Base-by-base conservation (phyloP, 1,140 invertebrate genomes). In the Macrostomum lignano region DNA sequence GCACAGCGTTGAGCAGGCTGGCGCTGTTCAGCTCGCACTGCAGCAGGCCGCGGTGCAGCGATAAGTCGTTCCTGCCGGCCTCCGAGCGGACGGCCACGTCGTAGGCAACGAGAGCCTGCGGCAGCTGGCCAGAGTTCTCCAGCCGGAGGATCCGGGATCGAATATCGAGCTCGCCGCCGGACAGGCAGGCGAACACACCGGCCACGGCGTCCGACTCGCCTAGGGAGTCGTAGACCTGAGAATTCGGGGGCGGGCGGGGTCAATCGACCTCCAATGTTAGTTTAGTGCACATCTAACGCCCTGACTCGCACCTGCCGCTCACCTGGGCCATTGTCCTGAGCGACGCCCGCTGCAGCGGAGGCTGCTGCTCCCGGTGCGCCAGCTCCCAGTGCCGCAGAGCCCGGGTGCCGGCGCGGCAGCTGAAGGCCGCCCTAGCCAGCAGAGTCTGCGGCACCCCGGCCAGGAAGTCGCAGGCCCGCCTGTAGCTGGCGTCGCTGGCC, bases 141-240 rank as follows among this genome's bases (percentile, higher is more conserved):
- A n/a, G 7, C 7, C 7, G 10, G 11, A 30, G 22, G n/a, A 35
- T n/a, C 31, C n/a, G 2, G 2, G 35, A 2, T 9, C 23, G 23
- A 7, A 28, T n/a, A 32, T 22, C 10, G n/a, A n/a, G n/a, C n/a
- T n/a, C n/a, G n/a, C n/a, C n/a, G n/a, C n/a, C n/a, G n/a, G n/a
- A n/a, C n/a, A n/a, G n/a, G n/a, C n/a, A n/a, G 5, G 58, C 54
- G 13, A 55, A 51, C 10, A 65, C 52, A 21, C 66, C 66, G 33
- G 54, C 46, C 3, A 67, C 64, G 30, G 62, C 64, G 47, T 68
- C 66, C 21, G 63, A 51, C 37, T 68, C 65, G 43, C 65, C 60
- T 37, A 68, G 42, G 9, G 56, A 49, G 3, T 62, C 55, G 44
- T 67, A 68, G 9, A 68, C 46, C 41, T 59, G 52, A 58, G n/a